Percentiles rank a stretch among this genome's conserved stretches.
Conservation (phyloP, 2,113 vertebrate genomes). For the Trematomus loennbergii region DNA sequence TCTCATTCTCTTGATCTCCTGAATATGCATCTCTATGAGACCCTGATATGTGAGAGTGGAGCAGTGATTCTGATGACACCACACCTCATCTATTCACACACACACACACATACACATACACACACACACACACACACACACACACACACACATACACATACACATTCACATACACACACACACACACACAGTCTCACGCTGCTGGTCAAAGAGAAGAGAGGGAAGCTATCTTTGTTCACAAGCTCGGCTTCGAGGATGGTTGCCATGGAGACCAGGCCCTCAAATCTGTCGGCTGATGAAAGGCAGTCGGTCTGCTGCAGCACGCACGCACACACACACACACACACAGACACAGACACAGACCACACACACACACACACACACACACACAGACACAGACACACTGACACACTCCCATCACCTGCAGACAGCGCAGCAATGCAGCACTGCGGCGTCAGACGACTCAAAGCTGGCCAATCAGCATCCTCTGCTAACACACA, state of each 20-base stretch:
- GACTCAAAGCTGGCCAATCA: slow-evolving; percentile 55
- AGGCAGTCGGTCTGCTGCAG: slow-evolving; percentile 55
- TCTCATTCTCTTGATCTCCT: background rate
- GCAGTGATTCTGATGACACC: slow-evolving; percentile 3
- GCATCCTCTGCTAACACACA: slow-evolving; percentile 44
- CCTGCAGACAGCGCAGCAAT: slow-evolving; percentile 61
- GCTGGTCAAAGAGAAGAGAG: slow-evolving; percentile 17
- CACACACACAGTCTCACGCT: slow-evolving; percentile 5
- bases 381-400: slow-evolving; percentile 45
- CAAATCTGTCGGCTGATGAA: slow-evolving; percentile 66
- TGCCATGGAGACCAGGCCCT: slow-evolving; percentile 75
- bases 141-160: background rate
- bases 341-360: slow-evolving; percentile 69
- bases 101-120: background rate
- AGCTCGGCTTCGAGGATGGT: slow-evolving; percentile 71
- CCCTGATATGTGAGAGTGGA: slow-evolving; percentile 19
- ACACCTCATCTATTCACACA: slow-evolving; percentile 9
- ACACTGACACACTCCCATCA: slow-evolving; percentile 32
- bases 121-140: slow-evolving; percentile 4
- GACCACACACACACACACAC: slow-evolving; percentile 44
- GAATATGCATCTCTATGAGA: slow-evolving; percentile 1
- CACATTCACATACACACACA: background rate
- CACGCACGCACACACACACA: slow-evolving; percentile 47
- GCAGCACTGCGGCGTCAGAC: slow-evolving; percentile 74
- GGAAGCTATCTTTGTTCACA: slow-evolving; percentile 76